Evolutionary conservation across 2,888 invertebrate species (phyloP).

Genomic region (Pardosa pseudoannulata): DNA sequence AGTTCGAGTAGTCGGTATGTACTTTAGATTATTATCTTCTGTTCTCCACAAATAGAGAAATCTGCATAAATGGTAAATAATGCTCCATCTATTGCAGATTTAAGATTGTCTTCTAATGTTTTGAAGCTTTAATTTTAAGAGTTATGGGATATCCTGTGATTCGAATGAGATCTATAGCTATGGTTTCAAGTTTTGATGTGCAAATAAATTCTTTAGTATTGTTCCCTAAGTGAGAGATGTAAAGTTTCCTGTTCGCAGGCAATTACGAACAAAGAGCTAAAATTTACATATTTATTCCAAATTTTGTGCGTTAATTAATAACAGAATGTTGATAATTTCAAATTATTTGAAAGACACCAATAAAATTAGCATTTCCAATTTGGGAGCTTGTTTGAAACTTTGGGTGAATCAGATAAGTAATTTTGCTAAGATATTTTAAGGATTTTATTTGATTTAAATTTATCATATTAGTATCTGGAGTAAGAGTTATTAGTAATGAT

Average conservation of each 20-base stretch:
- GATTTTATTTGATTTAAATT: no score
- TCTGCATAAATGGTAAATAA: neutral
- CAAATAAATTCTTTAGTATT: conserved; percentile 1
- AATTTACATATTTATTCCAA: neutral
- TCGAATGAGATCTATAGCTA: neutral
- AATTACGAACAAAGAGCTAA: neutral
- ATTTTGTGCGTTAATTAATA: neutral
- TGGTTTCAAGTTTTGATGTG: neutral
- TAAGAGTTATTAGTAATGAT: no score
- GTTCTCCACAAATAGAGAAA: neutral
- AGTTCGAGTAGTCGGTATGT: neutral
- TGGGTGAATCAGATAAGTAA: no score
- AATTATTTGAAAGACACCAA: neutral
- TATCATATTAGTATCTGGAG: no score
- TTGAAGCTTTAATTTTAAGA: neutral
- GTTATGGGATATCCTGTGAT: neutral
- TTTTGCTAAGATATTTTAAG: no score
- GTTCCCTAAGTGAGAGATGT: neutral
- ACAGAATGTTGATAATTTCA: neutral
- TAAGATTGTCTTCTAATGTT: neutral
- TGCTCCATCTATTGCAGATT: neutral
- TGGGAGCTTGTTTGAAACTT: no score
- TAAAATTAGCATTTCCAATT: conserved; percentile 1
- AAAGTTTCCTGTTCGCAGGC: neutral
- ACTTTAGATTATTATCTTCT: neutral